phyloP scores from a whole-genome alignment of 1,140 invertebrate species.

The Trypoxylus dichotomus region DNA sequence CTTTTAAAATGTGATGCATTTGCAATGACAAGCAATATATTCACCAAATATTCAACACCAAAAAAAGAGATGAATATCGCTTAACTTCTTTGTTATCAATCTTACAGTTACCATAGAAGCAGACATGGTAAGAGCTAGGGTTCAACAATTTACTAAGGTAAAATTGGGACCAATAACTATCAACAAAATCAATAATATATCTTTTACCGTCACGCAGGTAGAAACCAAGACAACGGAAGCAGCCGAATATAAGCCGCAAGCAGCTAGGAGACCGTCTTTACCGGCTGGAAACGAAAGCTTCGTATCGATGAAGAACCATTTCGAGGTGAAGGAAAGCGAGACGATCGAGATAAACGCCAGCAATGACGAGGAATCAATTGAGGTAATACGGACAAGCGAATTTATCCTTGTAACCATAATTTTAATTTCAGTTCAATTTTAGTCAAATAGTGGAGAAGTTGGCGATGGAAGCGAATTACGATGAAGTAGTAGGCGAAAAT shows the following conservation, averaged over 20 bases:
- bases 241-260: neutral
- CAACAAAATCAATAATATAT: too few relatives aligned
- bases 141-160: neutral
- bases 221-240: neutral
- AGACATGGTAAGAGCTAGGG: neutral
- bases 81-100: neutral
- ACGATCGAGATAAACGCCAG: neutral
- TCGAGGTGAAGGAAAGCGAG: neutral
- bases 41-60: too few relatives aligned
- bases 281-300: neutral
- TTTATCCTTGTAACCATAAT: neutral
- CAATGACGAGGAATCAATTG: neutral
- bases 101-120: neutral
- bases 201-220: too few relatives aligned
- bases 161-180: neutral
- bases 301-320: neutral
- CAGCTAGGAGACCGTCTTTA: neutral
- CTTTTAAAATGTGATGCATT: too few relatives aligned
- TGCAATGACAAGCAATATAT: too few relatives aligned
- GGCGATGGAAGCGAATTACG: neutral
- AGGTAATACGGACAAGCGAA: neutral
- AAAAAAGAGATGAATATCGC: too few relatives aligned
- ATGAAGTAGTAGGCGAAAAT: neutral
- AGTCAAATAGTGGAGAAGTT: neutral
- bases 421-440: constrained; percentile 14